Conservation (phyloP, 2,113 vertebrate species). For the Puma concolor region DNA sequence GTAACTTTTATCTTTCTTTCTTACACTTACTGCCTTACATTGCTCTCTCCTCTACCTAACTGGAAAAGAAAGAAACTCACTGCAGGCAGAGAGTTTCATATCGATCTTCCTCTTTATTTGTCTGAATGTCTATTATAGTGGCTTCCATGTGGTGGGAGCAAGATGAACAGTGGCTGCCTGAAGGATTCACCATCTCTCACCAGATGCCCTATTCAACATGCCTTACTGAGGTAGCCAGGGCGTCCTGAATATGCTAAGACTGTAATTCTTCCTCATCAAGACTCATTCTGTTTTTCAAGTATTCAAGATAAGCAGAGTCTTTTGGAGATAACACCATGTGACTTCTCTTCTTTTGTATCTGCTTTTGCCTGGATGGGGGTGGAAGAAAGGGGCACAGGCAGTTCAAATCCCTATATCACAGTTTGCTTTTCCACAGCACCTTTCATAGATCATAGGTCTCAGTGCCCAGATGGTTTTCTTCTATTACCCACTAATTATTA, state of each 20-base stretch:
- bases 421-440: neutral
- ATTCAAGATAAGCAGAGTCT: neutral
- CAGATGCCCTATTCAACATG: fast-evolving
- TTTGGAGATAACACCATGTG: neutral
- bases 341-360: neutral
- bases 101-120: neutral
- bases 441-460: neutral
- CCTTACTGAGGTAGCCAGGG: neutral
- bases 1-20: neutral
- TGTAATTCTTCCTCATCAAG: neutral
- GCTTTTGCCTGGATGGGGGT: neutral
- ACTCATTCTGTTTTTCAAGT: neutral
- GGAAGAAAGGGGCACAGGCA: neutral
- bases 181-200: neutral
- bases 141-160: neutral
- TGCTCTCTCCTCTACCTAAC: neutral
- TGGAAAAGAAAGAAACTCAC: neutral
- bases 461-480: too few relatives aligned
- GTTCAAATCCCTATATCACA: neutral
- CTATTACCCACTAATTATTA: neutral
- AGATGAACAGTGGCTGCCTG: neutral
- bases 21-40: neutral
- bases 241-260: neutral
- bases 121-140: neutral
- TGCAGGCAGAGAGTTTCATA: neutral